phyloP scores from a whole-genome alignment of 2,888 invertebrate species.

The Melipona bicolor region DNA sequence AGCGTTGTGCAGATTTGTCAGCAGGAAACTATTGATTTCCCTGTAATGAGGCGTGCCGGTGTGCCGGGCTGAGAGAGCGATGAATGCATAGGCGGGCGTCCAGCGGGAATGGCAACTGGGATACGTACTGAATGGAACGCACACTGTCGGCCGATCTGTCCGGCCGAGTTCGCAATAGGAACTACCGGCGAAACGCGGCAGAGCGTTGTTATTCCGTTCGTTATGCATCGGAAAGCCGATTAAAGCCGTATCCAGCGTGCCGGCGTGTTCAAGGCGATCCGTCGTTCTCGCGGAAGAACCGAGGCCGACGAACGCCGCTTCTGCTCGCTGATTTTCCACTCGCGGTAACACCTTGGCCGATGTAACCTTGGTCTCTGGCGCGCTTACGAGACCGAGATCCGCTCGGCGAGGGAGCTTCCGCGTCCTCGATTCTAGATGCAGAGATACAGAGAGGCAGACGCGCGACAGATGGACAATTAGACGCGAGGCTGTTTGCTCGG shows the following conservation, averaged over 20 bases:
- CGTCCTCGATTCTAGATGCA: slow-evolving; percentile 34
- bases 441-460: neutral
- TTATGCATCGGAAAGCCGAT: slow-evolving; percentile 35
- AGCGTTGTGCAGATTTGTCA: slow-evolving; percentile 72
- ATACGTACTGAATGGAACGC: slow-evolving; percentile 47
- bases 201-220: slow-evolving; percentile 26
- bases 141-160: slow-evolving; percentile 43
- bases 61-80: slow-evolving; percentile 41
- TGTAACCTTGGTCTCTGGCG: slow-evolving; percentile 12
- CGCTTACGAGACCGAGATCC: neutral
- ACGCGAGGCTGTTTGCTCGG: slow-evolving; percentile 30
- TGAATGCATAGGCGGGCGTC: slow-evolving; percentile 46
- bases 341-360: neutral
- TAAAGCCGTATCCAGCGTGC: slow-evolving; percentile 6
- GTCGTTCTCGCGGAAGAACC: neutral
- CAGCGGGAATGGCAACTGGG: slow-evolving; percentile 51
- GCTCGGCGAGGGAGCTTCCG: slow-evolving; percentile 30
- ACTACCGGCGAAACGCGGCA: slow-evolving; percentile 18
- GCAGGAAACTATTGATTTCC: slow-evolving; percentile 76
- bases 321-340: neutral
- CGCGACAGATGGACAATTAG: slow-evolving; percentile 46
- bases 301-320: no score
- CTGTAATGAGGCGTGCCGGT: slow-evolving; percentile 75
- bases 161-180: slow-evolving; percentile 61
- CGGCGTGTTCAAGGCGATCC: neutral